These are phyloP conservation scores for Piscicola geometra DNA, from an alignment of 2,888 invertebrate species.

Conservation along the genomic window DNA sequence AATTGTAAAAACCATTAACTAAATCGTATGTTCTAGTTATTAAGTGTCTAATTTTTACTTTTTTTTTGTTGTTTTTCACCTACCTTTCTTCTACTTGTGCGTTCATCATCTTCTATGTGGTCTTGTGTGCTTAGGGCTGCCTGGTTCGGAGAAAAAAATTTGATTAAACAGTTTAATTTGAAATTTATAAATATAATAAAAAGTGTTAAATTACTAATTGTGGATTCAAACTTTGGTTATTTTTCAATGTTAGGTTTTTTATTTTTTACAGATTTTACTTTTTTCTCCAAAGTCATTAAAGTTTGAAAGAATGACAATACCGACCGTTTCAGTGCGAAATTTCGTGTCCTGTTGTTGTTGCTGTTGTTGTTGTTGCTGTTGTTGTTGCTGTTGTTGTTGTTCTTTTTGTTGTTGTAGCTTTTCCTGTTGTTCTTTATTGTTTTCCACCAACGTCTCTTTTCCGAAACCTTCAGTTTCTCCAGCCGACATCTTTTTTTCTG, in stretches of 20 bases:
- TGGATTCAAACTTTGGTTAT: background rate
- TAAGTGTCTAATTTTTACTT: too few species aligned
- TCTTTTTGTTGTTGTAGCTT: background rate
- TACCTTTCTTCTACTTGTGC: conserved; percentile 21
- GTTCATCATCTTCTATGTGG: background rate
- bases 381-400: background rate
- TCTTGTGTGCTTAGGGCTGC: background rate
- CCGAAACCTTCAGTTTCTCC: background rate
- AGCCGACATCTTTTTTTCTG: background rate
- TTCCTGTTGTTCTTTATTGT: background rate
- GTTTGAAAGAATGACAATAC: too few species aligned
- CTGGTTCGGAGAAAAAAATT: background rate
- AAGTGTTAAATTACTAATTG: background rate
- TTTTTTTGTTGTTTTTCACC: too few species aligned
- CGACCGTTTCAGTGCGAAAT: too few species aligned
- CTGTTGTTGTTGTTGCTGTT: background rate
- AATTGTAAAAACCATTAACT: too few species aligned
- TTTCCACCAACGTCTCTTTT: background rate
- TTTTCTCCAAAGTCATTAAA: too few species aligned
- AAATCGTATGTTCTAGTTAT: too few species aligned
- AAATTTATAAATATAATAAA: too few species aligned
- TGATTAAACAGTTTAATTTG: too few species aligned
- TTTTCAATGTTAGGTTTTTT: background rate
- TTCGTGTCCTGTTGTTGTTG: conserved; percentile 5
- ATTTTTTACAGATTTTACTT: background rate